Conservation (phyloP, 2,888 invertebrate species). For the Diogma glabrata region DNA sequence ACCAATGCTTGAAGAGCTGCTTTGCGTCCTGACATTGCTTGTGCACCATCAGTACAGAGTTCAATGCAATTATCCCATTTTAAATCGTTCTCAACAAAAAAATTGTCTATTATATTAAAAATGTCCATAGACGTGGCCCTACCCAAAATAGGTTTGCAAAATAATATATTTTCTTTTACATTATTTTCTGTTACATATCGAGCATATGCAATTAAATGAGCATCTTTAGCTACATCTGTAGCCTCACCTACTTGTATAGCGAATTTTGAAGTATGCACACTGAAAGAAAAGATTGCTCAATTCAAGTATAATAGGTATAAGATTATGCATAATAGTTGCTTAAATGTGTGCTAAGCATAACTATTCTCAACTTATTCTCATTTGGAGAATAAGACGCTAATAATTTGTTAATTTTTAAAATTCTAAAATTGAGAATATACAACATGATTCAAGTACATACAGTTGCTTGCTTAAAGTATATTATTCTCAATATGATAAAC, state of each 20-base stretch:
- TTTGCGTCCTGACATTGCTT: slow-evolving; percentile 18
- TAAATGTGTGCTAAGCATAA: no score
- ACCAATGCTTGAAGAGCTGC: slow-evolving; percentile 13
- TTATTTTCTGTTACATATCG: slow-evolving; percentile 19
- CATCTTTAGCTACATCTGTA: slow-evolving; percentile 17
- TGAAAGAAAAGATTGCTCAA: no score
- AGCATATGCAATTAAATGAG: slow-evolving; percentile 21
- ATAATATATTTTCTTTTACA: slow-evolving; percentile 20
- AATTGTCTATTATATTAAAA: slow-evolving; percentile 21
- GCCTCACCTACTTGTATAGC: slow-evolving; percentile 22
- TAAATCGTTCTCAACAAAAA: slow-evolving; percentile 20
- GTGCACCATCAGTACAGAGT: slow-evolving; percentile 22
- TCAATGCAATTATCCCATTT: slow-evolving; percentile 21
- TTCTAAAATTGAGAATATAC: no score
- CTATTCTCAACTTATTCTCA: no score
- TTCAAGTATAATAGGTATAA: no score
- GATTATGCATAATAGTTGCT: no score
- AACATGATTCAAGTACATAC: no score
- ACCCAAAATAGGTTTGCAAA: slow-evolving; percentile 20
- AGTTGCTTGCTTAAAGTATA: no score
- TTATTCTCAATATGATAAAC: no score
- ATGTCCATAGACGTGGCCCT: slow-evolving; percentile 20
- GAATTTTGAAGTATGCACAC: slow-evolving; percentile 15
- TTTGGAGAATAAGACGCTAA: no score
- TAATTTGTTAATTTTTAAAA: no score